Evolutionary conservation across 2,888 invertebrate genomes (phyloP).

Genomic region (Gryllus longicercus): DNA sequence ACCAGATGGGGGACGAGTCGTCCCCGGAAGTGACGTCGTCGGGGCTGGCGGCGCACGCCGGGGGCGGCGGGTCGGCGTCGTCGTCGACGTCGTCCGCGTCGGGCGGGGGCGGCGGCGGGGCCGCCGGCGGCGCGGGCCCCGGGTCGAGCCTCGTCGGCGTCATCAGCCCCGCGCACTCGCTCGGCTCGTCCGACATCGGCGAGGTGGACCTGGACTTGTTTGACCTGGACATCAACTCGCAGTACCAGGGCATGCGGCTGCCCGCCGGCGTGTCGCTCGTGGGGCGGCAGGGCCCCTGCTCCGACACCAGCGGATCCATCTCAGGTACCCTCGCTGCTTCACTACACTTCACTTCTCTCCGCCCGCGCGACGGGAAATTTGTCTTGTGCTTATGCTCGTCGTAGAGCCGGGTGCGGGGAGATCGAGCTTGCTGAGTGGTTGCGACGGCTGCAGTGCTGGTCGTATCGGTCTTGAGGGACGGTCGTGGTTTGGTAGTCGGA

Average conservation of each 20-base stretch:
- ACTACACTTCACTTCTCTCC: too few relatives aligned
- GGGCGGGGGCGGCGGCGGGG: not conserved
- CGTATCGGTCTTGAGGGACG: too few relatives aligned
- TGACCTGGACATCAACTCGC: constrained; percentile 63
- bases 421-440: too few relatives aligned
- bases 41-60: not conserved
- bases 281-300: constrained; percentile 44
- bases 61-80: constrained; percentile 11
- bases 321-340: constrained; percentile 45
- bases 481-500: too few relatives aligned
- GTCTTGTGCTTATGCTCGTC: too few relatives aligned
- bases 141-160: constrained; percentile 74
- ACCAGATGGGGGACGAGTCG: not conserved
- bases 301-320: constrained; percentile 49
- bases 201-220: constrained; percentile 72
- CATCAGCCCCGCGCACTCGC: constrained; percentile 43
- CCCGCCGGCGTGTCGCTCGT: constrained; percentile 27
- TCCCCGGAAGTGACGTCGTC: constrained; percentile 3
- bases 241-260: constrained; percentile 38
- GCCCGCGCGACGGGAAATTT: too few relatives aligned
- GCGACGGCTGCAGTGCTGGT: too few relatives aligned
- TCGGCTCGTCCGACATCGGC: constrained; percentile 72
- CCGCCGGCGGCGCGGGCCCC: constrained; percentile 51
- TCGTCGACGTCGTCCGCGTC: constrained; percentile 25
- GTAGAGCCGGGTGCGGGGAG: too few relatives aligned